Percentiles rank a stretch among this genome's conserved stretches.
Conservation (phyloP, 2,113 vertebrate species). For the Gorilla gorilla region DNA sequence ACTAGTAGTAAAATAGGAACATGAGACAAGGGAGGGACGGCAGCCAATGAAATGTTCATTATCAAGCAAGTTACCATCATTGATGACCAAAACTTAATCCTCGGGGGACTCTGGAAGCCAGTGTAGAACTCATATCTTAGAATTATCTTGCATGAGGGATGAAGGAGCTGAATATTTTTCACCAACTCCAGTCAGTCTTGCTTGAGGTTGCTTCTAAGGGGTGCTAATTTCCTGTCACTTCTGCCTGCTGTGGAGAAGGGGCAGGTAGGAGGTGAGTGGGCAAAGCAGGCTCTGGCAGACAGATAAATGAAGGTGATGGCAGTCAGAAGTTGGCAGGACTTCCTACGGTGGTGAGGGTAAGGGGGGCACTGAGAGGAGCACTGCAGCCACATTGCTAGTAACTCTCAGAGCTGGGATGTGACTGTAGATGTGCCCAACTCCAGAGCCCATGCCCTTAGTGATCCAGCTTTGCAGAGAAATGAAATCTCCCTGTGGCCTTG, state of each 20-base stretch:
- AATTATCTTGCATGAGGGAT: neutral
- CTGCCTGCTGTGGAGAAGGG: neutral
- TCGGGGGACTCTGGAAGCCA: neutral
- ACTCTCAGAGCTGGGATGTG: neutral
- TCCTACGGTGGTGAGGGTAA: neutral
- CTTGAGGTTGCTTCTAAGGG: neutral
- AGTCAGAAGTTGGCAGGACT: neutral
- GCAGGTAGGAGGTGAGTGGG: fast-evolving
- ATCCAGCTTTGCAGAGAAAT: neutral
- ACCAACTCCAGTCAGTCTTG: neutral
- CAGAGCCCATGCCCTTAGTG: neutral
- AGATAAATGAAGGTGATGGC: neutral
- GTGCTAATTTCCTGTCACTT: neutral
- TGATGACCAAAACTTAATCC: neutral
- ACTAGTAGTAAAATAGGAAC: neutral
- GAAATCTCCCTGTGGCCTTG: neutral
- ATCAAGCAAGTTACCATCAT: neutral
- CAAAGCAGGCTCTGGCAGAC: neutral
- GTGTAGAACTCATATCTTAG: neutral
- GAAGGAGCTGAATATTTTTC: neutral
- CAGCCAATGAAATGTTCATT: neutral
- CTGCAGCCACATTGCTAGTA: neutral
- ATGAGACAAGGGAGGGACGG: neutral
- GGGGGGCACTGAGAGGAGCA: too few species aligned
- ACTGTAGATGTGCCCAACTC: neutral